These are phyloP conservation scores for Cremastinae sp. DNA, from an alignment of 2,888 invertebrate species.

Conservation along the genomic window DNA sequence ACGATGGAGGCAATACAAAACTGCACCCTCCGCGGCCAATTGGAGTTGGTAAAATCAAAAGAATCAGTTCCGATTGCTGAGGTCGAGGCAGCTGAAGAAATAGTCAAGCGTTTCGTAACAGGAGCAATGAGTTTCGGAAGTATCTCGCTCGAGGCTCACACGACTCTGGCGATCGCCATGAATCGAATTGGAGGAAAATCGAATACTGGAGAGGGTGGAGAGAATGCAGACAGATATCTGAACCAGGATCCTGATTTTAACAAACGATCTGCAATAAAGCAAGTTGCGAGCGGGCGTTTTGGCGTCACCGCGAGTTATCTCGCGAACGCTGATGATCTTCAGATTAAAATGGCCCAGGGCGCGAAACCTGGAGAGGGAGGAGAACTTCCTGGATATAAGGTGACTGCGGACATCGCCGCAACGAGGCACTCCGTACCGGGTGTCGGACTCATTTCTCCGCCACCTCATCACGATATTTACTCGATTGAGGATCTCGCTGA, in stretches of 20 bases:
- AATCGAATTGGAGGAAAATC: slow-evolving; percentile 98
- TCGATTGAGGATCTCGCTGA: slow-evolving; percentile 99
- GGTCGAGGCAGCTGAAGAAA: slow-evolving; percentile 96
- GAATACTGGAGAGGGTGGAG: slow-evolving; percentile 99
- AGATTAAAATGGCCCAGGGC: slow-evolving; percentile 99
- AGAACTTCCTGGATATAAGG: slow-evolving; percentile 94
- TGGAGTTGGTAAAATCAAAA: slow-evolving; percentile 90
- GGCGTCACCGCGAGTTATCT: slow-evolving; percentile 98
- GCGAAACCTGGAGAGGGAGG: slow-evolving; percentile 99
- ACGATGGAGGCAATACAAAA: slow-evolving; percentile 91
- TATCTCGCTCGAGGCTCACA: slow-evolving; percentile 97
- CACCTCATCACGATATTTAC: slow-evolving; percentile 99
- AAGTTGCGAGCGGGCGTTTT: slow-evolving; percentile 99
- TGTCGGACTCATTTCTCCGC: slow-evolving; percentile 98
- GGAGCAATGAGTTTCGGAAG: slow-evolving; percentile 99
- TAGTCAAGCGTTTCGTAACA: slow-evolving; percentile 94
- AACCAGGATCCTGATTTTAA: slow-evolving; percentile 90
- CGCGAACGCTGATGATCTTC: slow-evolving; percentile 98
- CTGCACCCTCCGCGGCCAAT: slow-evolving; percentile 95
- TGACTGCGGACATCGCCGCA: slow-evolving; percentile 94
- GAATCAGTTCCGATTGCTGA: slow-evolving; percentile 91
- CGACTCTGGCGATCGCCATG: slow-evolving; percentile 97
- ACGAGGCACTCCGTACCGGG: slow-evolving; percentile 98
- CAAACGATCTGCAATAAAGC: slow-evolving; percentile 97
- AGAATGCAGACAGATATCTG: slow-evolving; percentile 85